Conservation (phyloP, 1,140 invertebrate genomes). For the Cardiocondyla obscurior region DNA sequence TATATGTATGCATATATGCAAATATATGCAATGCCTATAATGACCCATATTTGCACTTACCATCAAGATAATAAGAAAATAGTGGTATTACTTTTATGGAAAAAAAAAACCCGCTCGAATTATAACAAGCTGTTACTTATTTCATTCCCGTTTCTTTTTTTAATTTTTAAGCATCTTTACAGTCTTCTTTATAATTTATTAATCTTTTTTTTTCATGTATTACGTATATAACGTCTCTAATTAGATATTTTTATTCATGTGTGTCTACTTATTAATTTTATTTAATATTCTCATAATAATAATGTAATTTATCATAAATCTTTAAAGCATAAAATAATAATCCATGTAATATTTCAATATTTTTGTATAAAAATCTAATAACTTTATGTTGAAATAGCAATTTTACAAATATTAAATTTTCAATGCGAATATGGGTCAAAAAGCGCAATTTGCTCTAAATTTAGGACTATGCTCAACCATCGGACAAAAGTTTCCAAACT, state of each 20-base stretch:
- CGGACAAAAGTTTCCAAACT: constrained; percentile 27
- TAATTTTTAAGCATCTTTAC: not conserved
- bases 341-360: not conserved
- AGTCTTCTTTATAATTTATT: not conserved
- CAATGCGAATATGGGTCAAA: constrained; percentile 7
- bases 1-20: constrained; percentile 11
- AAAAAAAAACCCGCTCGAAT: not conserved
- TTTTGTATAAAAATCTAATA: not conserved
- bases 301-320: not conserved
- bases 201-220: not conserved
- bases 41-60: constrained; percentile 29
- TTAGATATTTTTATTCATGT: not conserved
- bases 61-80: not conserved
- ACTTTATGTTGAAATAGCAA: not conserved
- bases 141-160: not conserved
- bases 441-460: constrained; percentile 22
- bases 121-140: not conserved
- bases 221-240: not conserved
- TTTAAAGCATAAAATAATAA: not conserved
- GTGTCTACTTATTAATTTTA: not conserved
- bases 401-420: not conserved
- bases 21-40: constrained; percentile 27
- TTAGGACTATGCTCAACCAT: not conserved
- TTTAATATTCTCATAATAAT: not conserved
- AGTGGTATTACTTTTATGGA: not conserved